Evolutionary conservation across 2,888 invertebrate species (phyloP).

Genomic region (Conus canariensis): DNA sequence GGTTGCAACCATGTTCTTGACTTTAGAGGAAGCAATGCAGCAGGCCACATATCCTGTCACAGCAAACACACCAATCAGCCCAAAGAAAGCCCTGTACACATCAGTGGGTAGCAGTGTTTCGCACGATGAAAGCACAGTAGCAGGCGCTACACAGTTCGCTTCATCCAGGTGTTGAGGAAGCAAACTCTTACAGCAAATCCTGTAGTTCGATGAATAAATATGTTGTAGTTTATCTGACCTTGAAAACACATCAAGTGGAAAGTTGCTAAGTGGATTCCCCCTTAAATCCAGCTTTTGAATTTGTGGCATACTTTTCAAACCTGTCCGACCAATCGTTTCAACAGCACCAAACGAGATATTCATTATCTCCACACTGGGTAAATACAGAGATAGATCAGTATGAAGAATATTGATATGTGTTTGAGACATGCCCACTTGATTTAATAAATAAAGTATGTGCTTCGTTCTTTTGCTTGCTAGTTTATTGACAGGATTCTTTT

Average conservation of each 20-base stretch:
- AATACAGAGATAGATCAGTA: background rate
- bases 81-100: background rate
- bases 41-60: background rate
- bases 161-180: background rate
- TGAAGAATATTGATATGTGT: background rate
- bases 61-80: background rate
- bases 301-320: background rate
- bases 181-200: background rate
- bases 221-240: background rate
- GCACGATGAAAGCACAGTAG: background rate
- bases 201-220: background rate
- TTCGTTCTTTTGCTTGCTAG: background rate
- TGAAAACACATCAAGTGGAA: background rate
- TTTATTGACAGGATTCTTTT: background rate
- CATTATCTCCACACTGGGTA: background rate
- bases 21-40: background rate
- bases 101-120: background rate
- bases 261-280: background rate
- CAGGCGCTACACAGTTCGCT: background rate
- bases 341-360: background rate
- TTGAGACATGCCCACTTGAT: background rate
- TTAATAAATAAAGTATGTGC: background rate
- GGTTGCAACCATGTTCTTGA: background rate
- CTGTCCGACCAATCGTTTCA: background rate
- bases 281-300: background rate